phyloP scores from a whole-genome alignment of 2,113 vertebrate genomes.

The Trinectes maculatus region DNA sequence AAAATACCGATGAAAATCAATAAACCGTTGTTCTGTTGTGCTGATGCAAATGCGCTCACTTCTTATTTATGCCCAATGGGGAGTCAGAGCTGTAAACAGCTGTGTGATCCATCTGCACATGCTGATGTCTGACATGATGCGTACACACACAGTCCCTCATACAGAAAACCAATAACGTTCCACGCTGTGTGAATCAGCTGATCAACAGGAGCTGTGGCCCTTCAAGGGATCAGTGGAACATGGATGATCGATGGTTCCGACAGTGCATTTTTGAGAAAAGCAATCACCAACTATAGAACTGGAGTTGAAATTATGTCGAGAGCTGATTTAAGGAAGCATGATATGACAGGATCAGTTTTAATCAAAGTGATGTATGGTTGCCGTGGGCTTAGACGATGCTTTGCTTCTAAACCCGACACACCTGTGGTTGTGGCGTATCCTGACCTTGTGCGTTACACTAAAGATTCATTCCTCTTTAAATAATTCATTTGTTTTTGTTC shows the following conservation, averaged over 20 bases:
- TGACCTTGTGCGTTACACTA: conserved; percentile 5
- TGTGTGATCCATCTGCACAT: conserved; percentile 41
- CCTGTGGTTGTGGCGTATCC: too few species aligned
- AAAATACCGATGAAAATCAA: conserved; percentile 17
- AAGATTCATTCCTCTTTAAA: conserved; percentile 12
- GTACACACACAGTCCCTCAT: conserved; percentile 48
- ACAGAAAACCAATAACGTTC: conserved; percentile 45
- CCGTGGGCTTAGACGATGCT: too few species aligned
- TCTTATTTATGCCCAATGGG: conserved; percentile 16
- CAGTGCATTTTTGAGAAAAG: conserved; percentile 28
- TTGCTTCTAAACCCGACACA: too few species aligned
- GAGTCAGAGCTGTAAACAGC: conserved; percentile 33
- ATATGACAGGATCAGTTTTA: conserved; percentile 5
- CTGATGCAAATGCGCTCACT: neutral
- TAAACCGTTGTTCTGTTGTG: neutral
- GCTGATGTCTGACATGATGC: conserved; percentile 33
- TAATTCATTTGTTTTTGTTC: conserved; percentile 33
- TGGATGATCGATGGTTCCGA: conserved; percentile 35
- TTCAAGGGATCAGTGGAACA: conserved; percentile 31
- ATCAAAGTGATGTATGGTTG: too few species aligned
- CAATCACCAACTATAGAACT: conserved; percentile 29
- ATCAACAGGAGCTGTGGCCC: conserved; percentile 21
- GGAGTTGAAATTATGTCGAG: conserved; percentile 3
- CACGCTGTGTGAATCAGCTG: conserved; percentile 24
- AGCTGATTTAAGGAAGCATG: conserved; percentile 23